Base-by-base conservation (phyloP, 2,797 vertebrate species). In the Sphenopsis melanotis region DNA sequence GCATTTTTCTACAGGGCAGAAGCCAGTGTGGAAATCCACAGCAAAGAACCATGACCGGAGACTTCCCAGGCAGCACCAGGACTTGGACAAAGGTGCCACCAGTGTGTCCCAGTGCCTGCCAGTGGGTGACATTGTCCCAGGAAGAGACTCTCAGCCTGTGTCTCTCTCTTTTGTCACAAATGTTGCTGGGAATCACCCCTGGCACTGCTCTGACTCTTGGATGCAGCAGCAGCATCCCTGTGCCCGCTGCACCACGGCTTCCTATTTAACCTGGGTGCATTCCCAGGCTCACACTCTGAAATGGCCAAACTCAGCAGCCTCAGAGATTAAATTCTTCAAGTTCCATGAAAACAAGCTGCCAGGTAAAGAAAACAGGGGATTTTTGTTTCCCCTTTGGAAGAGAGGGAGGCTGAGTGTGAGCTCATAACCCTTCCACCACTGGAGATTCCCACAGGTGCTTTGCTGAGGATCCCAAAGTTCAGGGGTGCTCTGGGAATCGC, bases 211-310 rank as follows among this genome's bases (percentile, higher is more conserved):
- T 37, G 77, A 23, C n/a, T 32, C 57, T 3, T 23, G 70, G 42
- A 32, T 1, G 1, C 36, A 64, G 41, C 71, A 52, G 17, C 34
- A 41, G n/a, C 17, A 17, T 7, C 86, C 20, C 52, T 0, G 5
- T 63, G 70, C 63, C 55, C 8, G 2, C 60, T 13, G 41, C 1
- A 0, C 70, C 81, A 39, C 6, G 0, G 34, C 3, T 39, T 78
- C 72, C 74, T 61, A 2, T 59, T 63, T 39, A 57, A 59, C 56
- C 84, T 19, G 76, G 36, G 56, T n/a, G 61, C 57, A 20, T 36
- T 91, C 72, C 83, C 88, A 91, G 80, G 47, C 65, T 90, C 74
- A 39, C 55, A 5, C 55, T 46, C 65, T 53, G 41, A 9, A 27
- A 39, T 8, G 27, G 32, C 64, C 90, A 68, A 32, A 7, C 76